Base-by-base conservation (phyloP, 2,797 vertebrate species). In the Microcaecilia unicolor region DNA sequence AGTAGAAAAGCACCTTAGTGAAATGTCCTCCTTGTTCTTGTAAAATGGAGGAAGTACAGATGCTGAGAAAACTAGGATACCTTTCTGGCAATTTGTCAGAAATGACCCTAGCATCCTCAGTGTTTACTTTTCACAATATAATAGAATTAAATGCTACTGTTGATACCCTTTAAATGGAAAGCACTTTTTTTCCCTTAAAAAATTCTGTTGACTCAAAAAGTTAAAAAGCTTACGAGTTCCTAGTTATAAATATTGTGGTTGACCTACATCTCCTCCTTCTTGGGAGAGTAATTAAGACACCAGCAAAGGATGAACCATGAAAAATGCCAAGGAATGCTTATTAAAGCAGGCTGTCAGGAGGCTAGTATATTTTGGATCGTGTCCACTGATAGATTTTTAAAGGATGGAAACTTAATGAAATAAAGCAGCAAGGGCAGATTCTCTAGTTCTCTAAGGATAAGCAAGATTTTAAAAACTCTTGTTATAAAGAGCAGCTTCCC, bases 241-340 rank as follows among this genome's bases (percentile, higher is more conserved):
- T 46, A 39, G 33, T 56, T 51, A 40, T 37, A 54, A 44, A 45
- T 37, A 18, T 18, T 0, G 1, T 52, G 54, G 36, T 50, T 65
- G 41, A 62, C 25, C 4, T 18, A 24, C 12, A 34, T 31, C 2
- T 2, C 50, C 49, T 46, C 27, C 41, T 55, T 44, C 37, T 53
- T 40, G 32, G 23, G 16, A 45, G 31, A 37, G 41, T 18, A 32
- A 56, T 54, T 54, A 63, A 48, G 15, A 30, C 25, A 42, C 17
- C 15, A 31, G 25, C 61, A 51, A 67, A 52, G 44, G 51, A 67
- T 62, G 47, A 55, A 55, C 40, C 64, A 54, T 10, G 34, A 71
- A 58, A 54, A 54, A 37, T 25, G 17, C 35, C 33, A 8, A 43
- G 47, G 53, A 67, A 67, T 50, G 35, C 34, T 18, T 60, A 28